A percentile compares a stretch with the other conserved stretches of the same genome.
phyloP scores from a whole-genome alignment of 2,888 invertebrate genomes.

The Brachyptera putata region DNA sequence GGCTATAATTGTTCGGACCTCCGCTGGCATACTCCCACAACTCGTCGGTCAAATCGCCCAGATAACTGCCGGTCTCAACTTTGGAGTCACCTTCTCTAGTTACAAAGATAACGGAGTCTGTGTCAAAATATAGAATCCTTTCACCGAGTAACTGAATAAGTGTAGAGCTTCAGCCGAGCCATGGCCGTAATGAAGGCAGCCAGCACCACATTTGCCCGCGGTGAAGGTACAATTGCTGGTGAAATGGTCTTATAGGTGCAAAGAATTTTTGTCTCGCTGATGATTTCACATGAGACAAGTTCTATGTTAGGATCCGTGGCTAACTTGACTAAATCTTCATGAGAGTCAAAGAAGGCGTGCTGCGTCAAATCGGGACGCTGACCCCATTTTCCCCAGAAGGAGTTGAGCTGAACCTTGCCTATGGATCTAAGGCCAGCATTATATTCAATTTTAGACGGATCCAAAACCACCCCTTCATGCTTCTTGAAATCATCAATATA shows the following conservation, averaged over 20 bases:
- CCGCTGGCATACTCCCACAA: constrained; percentile 39
- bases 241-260: background rate
- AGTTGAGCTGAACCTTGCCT: constrained; percentile 36
- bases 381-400: constrained; percentile 34
- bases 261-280: background rate
- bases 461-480: constrained; percentile 28
- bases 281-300: background rate
- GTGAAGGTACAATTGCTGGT: background rate
- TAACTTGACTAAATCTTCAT: background rate
- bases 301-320: background rate
- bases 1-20: constrained; percentile 42
- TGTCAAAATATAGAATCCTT: constrained; percentile 41
- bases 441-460: constrained; percentile 21
- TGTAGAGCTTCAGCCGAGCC: constrained; percentile 40
- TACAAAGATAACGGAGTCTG: constrained; percentile 40
- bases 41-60: constrained; percentile 42
- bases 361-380: background rate
- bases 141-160: constrained; percentile 38
- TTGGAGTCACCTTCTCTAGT: constrained; percentile 18
- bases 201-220: constrained; percentile 38
- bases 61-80: constrained; percentile 36
- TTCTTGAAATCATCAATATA: constrained; percentile 31
- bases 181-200: constrained; percentile 42
- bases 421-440: constrained; percentile 33
- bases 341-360: background rate